These are phyloP conservation scores for Sakesphorus luctuosus DNA, from an alignment of 2,113 vertebrate species.

Conservation along the genomic window DNA sequence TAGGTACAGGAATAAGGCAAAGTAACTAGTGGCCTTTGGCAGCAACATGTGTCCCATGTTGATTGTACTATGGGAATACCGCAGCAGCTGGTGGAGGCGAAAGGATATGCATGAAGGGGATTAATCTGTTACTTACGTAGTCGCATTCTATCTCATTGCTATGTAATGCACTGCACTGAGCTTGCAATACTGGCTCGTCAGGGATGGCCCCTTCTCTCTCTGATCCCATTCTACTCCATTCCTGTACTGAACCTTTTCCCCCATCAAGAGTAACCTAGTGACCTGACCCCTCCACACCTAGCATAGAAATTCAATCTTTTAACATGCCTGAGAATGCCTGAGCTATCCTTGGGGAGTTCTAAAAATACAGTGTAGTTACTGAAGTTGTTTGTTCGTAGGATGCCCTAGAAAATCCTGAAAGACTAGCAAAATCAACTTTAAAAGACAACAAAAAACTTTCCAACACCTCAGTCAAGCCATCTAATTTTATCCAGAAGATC, in stretches of 20 bases:
- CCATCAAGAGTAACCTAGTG: background rate
- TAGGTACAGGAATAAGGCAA: background rate
- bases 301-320: background rate
- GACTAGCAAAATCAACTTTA: background rate
- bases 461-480: background rate
- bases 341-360: background rate
- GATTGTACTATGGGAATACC: background rate
- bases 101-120: background rate
- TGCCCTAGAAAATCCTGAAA: background rate
- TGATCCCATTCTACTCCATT: background rate
- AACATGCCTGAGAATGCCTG: background rate
- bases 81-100: background rate
- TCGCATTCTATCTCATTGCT: background rate
- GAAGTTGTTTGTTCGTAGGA: background rate
- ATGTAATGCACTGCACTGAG: background rate
- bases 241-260: background rate
- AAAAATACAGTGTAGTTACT: background rate
- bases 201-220: background rate
- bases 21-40: background rate
- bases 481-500: background rate
- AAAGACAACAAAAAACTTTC: background rate
- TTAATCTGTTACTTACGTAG: background rate
- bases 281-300: background rate
- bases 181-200: background rate
- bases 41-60: accelerated